phyloP scores from a whole-genome alignment of 2,113 vertebrate species.

The Pterocles orientalis region DNA sequence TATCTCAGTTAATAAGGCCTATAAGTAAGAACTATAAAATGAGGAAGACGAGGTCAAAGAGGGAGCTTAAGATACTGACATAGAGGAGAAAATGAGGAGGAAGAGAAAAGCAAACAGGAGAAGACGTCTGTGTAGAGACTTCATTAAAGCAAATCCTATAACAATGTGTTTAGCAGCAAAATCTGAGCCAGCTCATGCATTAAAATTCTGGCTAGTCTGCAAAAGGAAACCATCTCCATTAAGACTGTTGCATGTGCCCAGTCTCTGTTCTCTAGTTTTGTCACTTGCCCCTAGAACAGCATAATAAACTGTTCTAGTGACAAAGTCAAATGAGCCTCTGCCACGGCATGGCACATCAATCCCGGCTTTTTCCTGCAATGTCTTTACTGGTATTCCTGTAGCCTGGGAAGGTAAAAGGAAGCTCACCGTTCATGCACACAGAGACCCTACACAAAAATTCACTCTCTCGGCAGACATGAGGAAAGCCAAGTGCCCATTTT shows the following conservation, averaged over 20 bases:
- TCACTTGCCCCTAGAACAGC: neutral
- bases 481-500: neutral
- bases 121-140: neutral
- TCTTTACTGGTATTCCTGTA: neutral
- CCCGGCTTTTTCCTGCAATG: neutral
- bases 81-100: neutral
- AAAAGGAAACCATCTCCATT: neutral
- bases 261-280: neutral
- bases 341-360: neutral
- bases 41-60: neutral
- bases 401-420: neutral
- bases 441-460: neutral
- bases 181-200: neutral
- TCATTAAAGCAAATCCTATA: neutral
- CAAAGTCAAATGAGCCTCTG: neutral
- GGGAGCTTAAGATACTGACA: neutral
- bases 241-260: neutral
- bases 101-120: neutral
- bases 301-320: neutral
- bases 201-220: neutral
- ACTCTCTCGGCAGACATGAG: fast-evolving
- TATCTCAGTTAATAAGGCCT: neutral
- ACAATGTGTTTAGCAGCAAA: neutral
- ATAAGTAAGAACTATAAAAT: neutral
- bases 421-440: fast-evolving